Percentiles rank a stretch among this genome's conserved stretches.
These are phyloP conservation scores for Chloroceryle inda DNA, from an alignment of 2,797 vertebrate genomes.

Conservation along the genomic window DNA sequence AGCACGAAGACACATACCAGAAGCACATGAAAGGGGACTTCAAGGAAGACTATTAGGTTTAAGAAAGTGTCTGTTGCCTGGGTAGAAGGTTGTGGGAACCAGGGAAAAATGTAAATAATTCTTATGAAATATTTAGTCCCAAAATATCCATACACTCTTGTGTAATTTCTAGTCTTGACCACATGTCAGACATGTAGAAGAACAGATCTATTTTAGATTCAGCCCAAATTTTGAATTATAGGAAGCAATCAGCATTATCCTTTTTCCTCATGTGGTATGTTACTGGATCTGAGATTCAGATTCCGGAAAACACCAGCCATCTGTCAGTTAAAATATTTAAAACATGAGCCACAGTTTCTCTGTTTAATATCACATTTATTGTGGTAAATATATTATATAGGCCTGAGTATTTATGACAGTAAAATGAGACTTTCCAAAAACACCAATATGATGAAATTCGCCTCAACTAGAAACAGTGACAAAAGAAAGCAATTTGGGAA, in stretches of 20 bases:
- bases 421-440: not conserved
- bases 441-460: not conserved
- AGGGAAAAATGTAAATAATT: not conserved
- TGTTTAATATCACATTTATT: not conserved
- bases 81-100: not conserved
- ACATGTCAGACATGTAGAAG: not conserved
- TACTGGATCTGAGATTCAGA: not conserved
- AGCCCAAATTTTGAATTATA: not conserved
- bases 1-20: constrained; percentile 4
- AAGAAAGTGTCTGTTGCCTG: not conserved
- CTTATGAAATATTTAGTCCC: not conserved
- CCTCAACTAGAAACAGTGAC: not conserved
- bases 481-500: not conserved
- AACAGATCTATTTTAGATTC: not conserved
- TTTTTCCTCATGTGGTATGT: not conserved
- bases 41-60: constrained; percentile 3
- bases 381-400: not conserved
- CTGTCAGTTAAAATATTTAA: not conserved
- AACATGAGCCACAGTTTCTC: not conserved
- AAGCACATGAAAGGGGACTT: constrained; percentile 5
- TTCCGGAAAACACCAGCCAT: not conserved
- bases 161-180: not conserved
- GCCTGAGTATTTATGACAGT: not conserved
- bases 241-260: not conserved
- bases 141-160: not conserved